Evolutionary conservation across 2,888 invertebrate species (phyloP).

Genomic region (Tiphia femorata): DNA sequence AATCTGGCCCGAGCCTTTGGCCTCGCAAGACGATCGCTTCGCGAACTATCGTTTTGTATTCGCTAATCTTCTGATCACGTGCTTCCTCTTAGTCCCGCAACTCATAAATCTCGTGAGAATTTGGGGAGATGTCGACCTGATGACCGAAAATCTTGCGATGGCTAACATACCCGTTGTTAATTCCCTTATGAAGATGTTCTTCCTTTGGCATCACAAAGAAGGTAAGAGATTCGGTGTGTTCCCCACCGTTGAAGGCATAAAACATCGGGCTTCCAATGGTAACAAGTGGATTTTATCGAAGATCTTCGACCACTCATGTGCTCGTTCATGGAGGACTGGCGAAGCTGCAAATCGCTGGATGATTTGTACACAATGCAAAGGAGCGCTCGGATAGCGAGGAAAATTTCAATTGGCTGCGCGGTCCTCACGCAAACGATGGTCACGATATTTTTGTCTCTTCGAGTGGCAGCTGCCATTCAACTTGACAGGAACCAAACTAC

Average conservation of each 20-base stretch:
- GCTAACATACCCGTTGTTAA: constrained; percentile 8
- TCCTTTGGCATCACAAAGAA: constrained; percentile 20
- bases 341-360: not conserved
- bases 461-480: not conserved
- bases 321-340: constrained; percentile 30
- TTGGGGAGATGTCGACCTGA: constrained; percentile 20
- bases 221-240: too few relatives aligned
- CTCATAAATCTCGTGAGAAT: constrained; percentile 17
- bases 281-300: too few relatives aligned
- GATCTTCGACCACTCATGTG: constrained; percentile 23
- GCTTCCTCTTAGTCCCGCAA: constrained; percentile 28
- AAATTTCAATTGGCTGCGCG: constrained; percentile 23
- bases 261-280: too few relatives aligned
- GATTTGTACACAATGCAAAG: constrained; percentile 17
- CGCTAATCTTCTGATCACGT: constrained; percentile 7
- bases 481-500: not conserved
- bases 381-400: constrained; percentile 9
- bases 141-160: constrained; percentile 32
- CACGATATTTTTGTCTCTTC: constrained; percentile 9
- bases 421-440: constrained; percentile 36
- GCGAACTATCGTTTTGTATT: constrained; percentile 11
- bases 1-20: constrained; percentile 39
- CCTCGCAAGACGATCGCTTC: not conserved
- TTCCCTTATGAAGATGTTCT: constrained; percentile 17
- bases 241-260: too few relatives aligned